Conservation (phyloP, 2,797 vertebrate genomes). For the Ctenopoma multispine region DNA sequence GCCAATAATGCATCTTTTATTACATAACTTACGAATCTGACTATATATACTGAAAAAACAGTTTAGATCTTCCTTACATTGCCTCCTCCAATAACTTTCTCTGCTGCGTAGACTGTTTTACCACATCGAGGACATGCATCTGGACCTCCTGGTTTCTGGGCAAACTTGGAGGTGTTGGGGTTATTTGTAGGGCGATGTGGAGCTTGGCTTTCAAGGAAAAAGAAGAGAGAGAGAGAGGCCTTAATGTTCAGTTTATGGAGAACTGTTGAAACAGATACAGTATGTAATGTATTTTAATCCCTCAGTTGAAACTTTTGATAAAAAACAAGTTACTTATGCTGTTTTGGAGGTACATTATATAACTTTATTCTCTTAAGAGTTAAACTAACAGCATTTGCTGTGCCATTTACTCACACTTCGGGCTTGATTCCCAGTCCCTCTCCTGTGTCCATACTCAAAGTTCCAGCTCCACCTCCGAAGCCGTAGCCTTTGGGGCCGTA, state of each 20-base stretch:
- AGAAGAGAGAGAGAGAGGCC: neutral
- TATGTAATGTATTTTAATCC: too few relatives aligned
- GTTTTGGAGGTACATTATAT: neutral
- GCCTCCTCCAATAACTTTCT: conserved; percentile 94
- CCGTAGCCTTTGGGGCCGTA: conserved; percentile 98
- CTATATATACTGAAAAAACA: too few relatives aligned
- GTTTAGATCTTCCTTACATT: conserved; percentile 85
- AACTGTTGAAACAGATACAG: too few relatives aligned
- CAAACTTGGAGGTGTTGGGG: conserved; percentile 90
- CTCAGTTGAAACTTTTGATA: too few relatives aligned
- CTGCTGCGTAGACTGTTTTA: conserved; percentile 92
- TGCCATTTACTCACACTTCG: conserved; percentile 88
- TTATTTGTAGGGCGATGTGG: conserved; percentile 89
- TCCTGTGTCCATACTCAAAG: conserved; percentile 93
- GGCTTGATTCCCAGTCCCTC: conserved; percentile 91
- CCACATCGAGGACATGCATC: conserved; percentile 93
- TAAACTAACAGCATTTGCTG: neutral
- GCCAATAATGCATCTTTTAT: too few relatives aligned
- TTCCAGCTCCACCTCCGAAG: conserved; percentile 92
- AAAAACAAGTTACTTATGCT: too few relatives aligned
- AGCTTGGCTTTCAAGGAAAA: conserved; percentile 74
- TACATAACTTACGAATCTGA: too few relatives aligned
- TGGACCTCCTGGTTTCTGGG: conserved; percentile 86
- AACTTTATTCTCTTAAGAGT: neutral
- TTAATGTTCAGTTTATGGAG: too few relatives aligned